Conservation (phyloP, 2,888 invertebrate genomes). For the Elysia crispata region DNA sequence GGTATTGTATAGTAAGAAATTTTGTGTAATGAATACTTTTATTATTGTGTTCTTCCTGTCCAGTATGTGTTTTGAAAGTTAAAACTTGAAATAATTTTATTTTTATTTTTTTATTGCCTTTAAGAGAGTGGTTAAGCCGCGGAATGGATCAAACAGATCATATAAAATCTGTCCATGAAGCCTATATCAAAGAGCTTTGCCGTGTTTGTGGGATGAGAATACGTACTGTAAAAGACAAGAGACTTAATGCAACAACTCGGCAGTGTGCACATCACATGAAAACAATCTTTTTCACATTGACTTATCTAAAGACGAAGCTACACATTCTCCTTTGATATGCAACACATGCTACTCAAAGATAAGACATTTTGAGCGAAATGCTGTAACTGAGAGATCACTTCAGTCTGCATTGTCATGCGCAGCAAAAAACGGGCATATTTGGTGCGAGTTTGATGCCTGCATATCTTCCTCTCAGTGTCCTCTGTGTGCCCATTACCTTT, state of each 20-base stretch:
- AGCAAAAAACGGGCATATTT: not conserved
- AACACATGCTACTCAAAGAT: not conserved
- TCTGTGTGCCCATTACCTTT: not conserved
- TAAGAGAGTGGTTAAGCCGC: not conserved
- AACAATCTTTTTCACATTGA: conserved; percentile 12
- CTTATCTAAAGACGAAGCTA: not conserved
- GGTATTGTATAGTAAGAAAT: too few relatives aligned
- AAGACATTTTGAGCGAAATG: not conserved
- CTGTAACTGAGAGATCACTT: not conserved
- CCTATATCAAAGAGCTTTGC: not conserved
- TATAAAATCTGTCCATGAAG: not conserved
- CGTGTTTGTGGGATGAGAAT: conserved; percentile 1
- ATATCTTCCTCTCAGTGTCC: not conserved
- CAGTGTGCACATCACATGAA: conserved; percentile 3
- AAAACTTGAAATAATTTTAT: too few relatives aligned
- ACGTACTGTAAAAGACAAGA: not conserved
- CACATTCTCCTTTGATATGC: not conserved
- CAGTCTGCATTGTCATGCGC: not conserved
- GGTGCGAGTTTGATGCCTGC: not conserved
- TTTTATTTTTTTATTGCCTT: too few relatives aligned
- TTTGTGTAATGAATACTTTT: too few relatives aligned
- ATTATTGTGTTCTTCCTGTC: too few relatives aligned
- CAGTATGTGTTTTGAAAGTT: too few relatives aligned
- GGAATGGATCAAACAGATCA: conserved; percentile 3
- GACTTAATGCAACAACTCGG: not conserved